Evolutionary conservation across 2,113 vertebrate species (phyloP), one percentile per base, ranked within the genome.

Genomic region (Neolamprologus sp.): DNA sequence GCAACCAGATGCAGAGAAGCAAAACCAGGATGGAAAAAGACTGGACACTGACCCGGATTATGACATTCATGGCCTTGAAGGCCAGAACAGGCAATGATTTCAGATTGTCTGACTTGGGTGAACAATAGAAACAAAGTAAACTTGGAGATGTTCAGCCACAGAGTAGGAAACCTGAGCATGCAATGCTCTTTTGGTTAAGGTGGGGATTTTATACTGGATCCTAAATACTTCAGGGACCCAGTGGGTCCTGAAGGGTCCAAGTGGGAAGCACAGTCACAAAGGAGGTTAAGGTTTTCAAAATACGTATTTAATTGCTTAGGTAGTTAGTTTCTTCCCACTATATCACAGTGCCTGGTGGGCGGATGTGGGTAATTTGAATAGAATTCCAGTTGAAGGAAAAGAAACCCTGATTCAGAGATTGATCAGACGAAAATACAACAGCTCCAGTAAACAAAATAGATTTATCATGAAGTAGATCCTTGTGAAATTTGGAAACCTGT

Each of bases 281-380:
- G 16, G 42, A 78, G 9, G 42, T 78, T 49, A 49, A 28, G 0
- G 9, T 31, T 78, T 31, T 78, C 23, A 12, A 78, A 49, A 78
- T 78, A 31, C 10, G 1, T 49, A 31, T 49, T 49, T 47, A 47
- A 28, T 49, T 49, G 23, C 9, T 19, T 75, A 75, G 23, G 42
- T 10, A 47, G 16, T 31, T 49, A 0, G 5, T 0, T 5, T 31
- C 13, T 28, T 26, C 1, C 16, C 42, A 31, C 9, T 49, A 49
- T 49, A 78, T 78, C 10, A 49, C 16, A 13, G 23, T 47, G 71
- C 14, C 4, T 78, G 16, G 2, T 73, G 65, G 37, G 13, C 19
- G 37, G 23, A 12, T 7, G 6, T 47, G 42, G 26, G 6, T 31
- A 17, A 78, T 19, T 49, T 78, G 23, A 16, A 19, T 31, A 49